Evolutionary conservation across 2,797 vertebrate genomes (phyloP), one percentile per base, ranked within the genome.

Genomic region (Pteropus rufus): DNA sequence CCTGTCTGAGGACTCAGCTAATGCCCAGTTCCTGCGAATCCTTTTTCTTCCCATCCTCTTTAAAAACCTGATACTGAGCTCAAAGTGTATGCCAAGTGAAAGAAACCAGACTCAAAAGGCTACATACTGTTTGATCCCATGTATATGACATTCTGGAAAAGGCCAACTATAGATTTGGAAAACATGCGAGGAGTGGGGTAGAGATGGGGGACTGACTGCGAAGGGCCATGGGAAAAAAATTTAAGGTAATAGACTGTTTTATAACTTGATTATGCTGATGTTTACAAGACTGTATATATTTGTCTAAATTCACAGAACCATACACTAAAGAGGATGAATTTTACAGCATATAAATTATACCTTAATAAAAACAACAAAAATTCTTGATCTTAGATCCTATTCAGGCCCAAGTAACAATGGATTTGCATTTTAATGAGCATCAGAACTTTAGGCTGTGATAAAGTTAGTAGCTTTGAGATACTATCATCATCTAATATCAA

Each of bases 11-110:
- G 56, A 86, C 70, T 80, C n/a, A 31, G 24, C n/a, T 67, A 67
- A 60, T 84, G 34, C 14, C 10, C 26, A 72, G 14, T 60, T n/a
- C 26, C 52, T 82, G 82, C 58, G 31, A 77, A 31, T 95, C 77
- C 52, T 10, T 21, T 91, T 90, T 85, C 87, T 90, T 90, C 46
- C 60, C 26, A 23, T 86, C 67, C 62, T 93, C 52, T 95, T 81
- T 44, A 81, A 54, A 89, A 81, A 24, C 15, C 26, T 84, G 62
- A 36, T 77, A n/a, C 31, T 76, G 36, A 69, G 54, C 75, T 84
- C 8, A 39, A 52, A 84, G 39, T 9, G 29, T 41, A 34, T 18
- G 24, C 46, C 52, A 29, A 92, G n/a, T 82, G 54, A 83, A 91
- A 65, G 84, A 91, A 97, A 36, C 52, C 46, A 89, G 26, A 49